Evolutionary conservation across 2,888 invertebrate genomes (phyloP).

Genomic region (Ethmia dodecea): DNA sequence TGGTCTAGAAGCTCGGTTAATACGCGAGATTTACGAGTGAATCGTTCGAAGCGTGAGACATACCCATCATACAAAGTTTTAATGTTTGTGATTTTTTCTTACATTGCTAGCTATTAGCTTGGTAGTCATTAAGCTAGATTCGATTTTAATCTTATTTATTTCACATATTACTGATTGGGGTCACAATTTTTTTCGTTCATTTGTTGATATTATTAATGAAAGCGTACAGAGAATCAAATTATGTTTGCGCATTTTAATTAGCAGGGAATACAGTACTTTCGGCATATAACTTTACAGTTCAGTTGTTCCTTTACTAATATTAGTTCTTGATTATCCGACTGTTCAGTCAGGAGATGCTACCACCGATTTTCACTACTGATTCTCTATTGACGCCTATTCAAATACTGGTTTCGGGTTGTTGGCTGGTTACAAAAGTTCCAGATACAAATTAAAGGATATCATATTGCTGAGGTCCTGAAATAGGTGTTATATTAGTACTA

Average conservation of each 20-base stretch:
- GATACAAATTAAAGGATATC: no score
- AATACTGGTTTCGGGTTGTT: no score
- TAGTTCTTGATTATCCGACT: background rate
- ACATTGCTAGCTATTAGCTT: slow-evolving; percentile 66
- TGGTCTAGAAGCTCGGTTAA: slow-evolving; percentile 52
- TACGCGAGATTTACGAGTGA: slow-evolving; percentile 49
- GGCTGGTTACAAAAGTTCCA: no score
- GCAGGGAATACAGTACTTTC: slow-evolving; percentile 6
- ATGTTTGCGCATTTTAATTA: slow-evolving; percentile 5
- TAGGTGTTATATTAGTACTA: slow-evolving; percentile 54
- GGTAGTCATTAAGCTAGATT: slow-evolving; percentile 71
- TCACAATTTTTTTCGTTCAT: slow-evolving; percentile 45
- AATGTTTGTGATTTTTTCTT: slow-evolving; percentile 62
- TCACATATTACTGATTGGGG: slow-evolving; percentile 44
- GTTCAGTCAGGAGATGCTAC: slow-evolving; percentile 28
- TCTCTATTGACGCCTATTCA: no score
- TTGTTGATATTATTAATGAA: slow-evolving; percentile 14
- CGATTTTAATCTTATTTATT: slow-evolving; percentile 59
- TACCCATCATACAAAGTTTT: slow-evolving; percentile 47
- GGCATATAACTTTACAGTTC: slow-evolving; percentile 5
- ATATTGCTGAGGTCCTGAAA: slow-evolving; percentile 19
- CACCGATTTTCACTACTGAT: slow-evolving; percentile 26
- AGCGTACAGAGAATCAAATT: slow-evolving; percentile 10
- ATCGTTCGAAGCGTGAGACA: slow-evolving; percentile 52
- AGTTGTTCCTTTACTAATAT: slow-evolving; percentile 4